Conservation (phyloP, 2,797 vertebrate genomes). For the Propithecus perrieri region DNA sequence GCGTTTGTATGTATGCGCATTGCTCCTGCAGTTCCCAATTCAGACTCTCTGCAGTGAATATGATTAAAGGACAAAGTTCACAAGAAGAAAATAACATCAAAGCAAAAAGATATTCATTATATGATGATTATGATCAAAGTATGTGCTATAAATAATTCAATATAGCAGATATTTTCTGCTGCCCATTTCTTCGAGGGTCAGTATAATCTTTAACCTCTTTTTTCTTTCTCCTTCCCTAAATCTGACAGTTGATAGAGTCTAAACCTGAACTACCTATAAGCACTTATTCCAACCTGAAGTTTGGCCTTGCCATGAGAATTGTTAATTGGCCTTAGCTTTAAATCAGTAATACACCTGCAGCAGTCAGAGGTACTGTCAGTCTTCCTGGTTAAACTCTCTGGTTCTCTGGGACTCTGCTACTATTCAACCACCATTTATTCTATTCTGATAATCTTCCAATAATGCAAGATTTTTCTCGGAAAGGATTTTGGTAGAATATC, state of each 20-base stretch:
- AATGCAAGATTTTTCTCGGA: background rate
- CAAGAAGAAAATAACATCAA: background rate
- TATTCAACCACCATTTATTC: background rate
- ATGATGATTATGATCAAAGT: background rate
- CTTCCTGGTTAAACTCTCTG: background rate
- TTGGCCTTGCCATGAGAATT: background rate
- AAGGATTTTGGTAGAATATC: background rate
- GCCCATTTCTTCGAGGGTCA: background rate
- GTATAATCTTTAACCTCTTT: background rate
- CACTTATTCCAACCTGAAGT: background rate
- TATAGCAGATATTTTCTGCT: background rate
- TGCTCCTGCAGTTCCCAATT: background rate
- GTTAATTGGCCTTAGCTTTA: background rate
- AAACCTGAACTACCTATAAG: background rate
- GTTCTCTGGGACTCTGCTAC: background rate
- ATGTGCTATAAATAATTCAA: background rate
- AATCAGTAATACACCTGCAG: background rate
- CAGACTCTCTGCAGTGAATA: background rate
- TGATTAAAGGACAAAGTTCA: background rate
- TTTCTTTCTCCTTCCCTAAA: conserved; percentile 26
- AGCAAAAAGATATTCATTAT: background rate
- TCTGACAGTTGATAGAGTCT: background rate
- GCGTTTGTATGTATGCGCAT: background rate
- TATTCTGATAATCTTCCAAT: background rate
- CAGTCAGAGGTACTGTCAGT: background rate